Percentiles rank a stretch among this genome's conserved stretches.
These are phyloP conservation scores for Bombus huntii DNA, from an alignment of 1,140 invertebrate species.

Conservation along the genomic window DNA sequence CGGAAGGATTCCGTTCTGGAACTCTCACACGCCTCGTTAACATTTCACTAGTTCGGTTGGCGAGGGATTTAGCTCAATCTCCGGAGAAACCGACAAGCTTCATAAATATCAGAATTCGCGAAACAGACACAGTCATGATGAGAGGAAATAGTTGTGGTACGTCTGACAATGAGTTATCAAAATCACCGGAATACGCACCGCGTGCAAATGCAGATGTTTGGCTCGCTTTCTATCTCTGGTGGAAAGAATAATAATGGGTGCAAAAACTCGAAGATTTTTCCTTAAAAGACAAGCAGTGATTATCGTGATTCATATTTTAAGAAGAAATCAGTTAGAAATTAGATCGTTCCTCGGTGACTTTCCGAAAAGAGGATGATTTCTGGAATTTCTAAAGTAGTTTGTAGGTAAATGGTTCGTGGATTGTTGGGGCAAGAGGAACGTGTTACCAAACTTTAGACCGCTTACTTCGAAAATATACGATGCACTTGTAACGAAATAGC, in stretches of 20 bases:
- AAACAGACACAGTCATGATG: background rate
- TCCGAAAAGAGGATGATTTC: background rate
- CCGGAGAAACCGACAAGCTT: conserved; percentile 35
- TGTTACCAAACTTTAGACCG: background rate
- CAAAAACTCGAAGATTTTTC: background rate
- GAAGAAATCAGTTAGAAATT: background rate
- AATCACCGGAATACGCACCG: conserved; percentile 62
- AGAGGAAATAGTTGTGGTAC: background rate
- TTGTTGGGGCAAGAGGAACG: background rate
- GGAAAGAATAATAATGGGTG: no score
- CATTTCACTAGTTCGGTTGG: conserved; percentile 47
- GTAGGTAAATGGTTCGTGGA: background rate
- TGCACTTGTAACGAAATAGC: background rate
- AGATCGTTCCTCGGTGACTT: background rate
- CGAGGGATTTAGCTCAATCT: conserved; percentile 34
- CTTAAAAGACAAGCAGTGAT: background rate
- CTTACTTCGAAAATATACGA: background rate
- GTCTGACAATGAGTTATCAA: conserved; percentile 67
- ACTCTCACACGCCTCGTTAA: conserved; percentile 7
- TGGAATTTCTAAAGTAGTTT: background rate
- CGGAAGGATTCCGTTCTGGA: background rate
- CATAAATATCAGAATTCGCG: conserved; percentile 51
- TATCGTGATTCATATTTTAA: background rate
- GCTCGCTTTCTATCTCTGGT: background rate
- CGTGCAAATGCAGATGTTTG: background rate